Evolutionary conservation across 2,888 invertebrate genomes (phyloP).

Genomic region (Amorpha juglandis): DNA sequence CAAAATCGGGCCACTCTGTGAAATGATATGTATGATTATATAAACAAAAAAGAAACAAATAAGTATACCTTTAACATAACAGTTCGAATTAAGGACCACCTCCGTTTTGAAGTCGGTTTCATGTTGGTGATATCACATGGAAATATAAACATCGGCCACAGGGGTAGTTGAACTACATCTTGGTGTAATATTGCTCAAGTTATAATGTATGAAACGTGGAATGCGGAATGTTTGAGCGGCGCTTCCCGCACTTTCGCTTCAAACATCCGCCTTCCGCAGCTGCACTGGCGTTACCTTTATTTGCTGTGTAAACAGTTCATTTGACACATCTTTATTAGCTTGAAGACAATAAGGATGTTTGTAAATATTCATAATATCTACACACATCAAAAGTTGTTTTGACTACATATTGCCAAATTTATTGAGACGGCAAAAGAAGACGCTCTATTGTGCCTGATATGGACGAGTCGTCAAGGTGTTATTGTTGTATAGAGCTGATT

Average conservation of each 20-base stretch:
- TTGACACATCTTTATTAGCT: slow-evolving; percentile 48
- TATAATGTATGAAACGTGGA: slow-evolving; percentile 46
- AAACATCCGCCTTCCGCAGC: slow-evolving; percentile 73
- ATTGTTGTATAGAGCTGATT: no score
- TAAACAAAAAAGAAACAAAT: no score
- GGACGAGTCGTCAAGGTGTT: not conserved
- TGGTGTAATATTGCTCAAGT: slow-evolving; percentile 26
- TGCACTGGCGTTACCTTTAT: slow-evolving; percentile 42
- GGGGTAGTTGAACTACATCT: not conserved
- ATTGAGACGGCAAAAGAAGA: not conserved
- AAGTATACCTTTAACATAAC: no score
- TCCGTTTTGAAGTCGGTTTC: no score
- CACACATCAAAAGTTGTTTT: slow-evolving; percentile 8
- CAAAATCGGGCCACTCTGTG: no score
- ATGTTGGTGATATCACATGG: no score
- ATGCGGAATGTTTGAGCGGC: slow-evolving; percentile 74
- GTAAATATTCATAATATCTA: slow-evolving; percentile 42
- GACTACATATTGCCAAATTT: slow-evolving; percentile 13
- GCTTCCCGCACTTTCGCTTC: slow-evolving; percentile 79
- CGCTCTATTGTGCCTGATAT: slow-evolving; percentile 5
- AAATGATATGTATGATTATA: no score
- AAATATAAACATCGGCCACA: not conserved
- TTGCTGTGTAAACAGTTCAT: slow-evolving; percentile 64
- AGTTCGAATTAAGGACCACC: no score
- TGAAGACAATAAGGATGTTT: slow-evolving; percentile 49